Conservation (phyloP, 2,888 invertebrate genomes). For the Eubasilissa splendida region DNA sequence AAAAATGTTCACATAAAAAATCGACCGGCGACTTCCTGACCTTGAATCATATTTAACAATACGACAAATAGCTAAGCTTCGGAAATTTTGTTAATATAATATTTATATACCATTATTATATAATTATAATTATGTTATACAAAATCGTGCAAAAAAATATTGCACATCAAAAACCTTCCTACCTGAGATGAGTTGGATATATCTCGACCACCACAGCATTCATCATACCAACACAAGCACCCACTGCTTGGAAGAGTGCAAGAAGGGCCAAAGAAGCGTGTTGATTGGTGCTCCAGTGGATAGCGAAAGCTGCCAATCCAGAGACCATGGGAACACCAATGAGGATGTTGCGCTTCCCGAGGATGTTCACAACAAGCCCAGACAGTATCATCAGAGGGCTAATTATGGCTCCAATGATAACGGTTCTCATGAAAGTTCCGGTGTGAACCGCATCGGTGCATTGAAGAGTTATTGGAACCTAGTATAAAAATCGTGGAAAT, state of each 20-base stretch:
- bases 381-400: conserved; percentile 77
- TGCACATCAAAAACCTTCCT: background rate
- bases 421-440: conserved; percentile 77
- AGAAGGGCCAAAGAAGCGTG: conserved; percentile 74
- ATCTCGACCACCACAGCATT: conserved; percentile 74
- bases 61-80: no score
- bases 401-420: conserved; percentile 78
- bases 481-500: conserved; percentile 61
- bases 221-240: conserved; percentile 73
- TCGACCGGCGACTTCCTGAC: no score
- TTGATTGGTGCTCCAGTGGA: conserved; percentile 75
- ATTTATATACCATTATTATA: no score
- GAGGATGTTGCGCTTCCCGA: conserved; percentile 74
- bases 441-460: conserved; percentile 75
- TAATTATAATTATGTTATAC: no score
- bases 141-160: no score
- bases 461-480: conserved; percentile 59
- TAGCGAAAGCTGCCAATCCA: conserved; percentile 72
- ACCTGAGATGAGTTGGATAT: conserved; percentile 71
- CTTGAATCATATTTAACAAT: no score
- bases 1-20: no score
- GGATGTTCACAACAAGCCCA: conserved; percentile 73
- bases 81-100: no score
- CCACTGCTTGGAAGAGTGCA: conserved; percentile 72
- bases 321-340: conserved; percentile 69